Evolutionary conservation across 1,140 invertebrate genomes (phyloP), one percentile per base, ranked within the genome.

Genomic region (Apis laboriosa): DNA sequence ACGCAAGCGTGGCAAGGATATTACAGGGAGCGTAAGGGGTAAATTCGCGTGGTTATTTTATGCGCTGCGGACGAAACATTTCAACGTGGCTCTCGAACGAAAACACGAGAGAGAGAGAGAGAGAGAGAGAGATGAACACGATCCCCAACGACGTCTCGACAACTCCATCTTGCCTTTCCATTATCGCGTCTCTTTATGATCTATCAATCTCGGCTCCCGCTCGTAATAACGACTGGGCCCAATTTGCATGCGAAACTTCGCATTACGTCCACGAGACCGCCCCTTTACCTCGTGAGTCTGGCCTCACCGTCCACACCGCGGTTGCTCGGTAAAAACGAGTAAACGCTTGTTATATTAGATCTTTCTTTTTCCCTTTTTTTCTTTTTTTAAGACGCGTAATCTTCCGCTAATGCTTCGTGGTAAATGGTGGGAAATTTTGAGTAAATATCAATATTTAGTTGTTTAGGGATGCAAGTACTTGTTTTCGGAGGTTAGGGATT

Each of bases 211-310:
- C n/a, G 55, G 4, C 53, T 43, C 34, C 61, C 61, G 53, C 56
- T 21, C 73, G 63, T 82, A 77, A 70, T 68, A 82, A 77, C 66
- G 70, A 82, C 73, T 17, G 55, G 49, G 43, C 74, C 34, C 56
- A 82, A 77, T 82, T 82, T 82, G 80, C 80, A 82, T 82, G 74
- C 63, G 80, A 82, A 82, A 56, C 73, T 82, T 7, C 56, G 80
- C 74, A 77, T 82, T 70, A 82, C 53, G 1, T 24, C 12, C 53
- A 28, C 61, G 13, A 9, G 24, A 63, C 28, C 24, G 28, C 15
- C 17, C 24, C 28, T 9, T 12, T 11, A 19, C 56, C 43, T n/a
- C 56, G 34, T 34, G 34, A 34, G 34, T 7, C 34, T 7, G 34
- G 4, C 34, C 34, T 43, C 24, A 24, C 24, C 34, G 34, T 34